Percentiles rank a stretch among this genome's conserved stretches.
Evolutionary conservation across 2,888 invertebrate species (phyloP).

Genomic region (Lymantria monacha): DNA sequence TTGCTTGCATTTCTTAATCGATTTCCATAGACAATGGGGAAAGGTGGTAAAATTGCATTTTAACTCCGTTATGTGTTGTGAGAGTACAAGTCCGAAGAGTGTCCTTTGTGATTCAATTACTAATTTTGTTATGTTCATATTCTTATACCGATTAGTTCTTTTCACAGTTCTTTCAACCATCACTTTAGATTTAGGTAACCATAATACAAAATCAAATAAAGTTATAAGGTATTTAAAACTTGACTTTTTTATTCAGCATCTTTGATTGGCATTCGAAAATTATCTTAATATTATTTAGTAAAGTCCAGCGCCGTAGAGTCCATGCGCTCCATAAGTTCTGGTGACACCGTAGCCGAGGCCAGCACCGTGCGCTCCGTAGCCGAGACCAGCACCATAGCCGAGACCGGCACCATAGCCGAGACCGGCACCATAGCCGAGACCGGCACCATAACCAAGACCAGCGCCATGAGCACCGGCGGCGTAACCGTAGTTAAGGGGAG

Average conservation of each 20-base stretch:
- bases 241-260: constrained; percentile 26
- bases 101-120: too few species aligned
- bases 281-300: constrained; percentile 13
- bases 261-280: constrained; percentile 35
- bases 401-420: constrained; percentile 11
- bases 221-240: too few species aligned
- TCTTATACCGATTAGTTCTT: too few species aligned
- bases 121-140: too few species aligned
- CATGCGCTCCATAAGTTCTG: constrained; percentile 25
- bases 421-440: constrained; percentile 9
- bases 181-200: too few species aligned
- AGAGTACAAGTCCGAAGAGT: too few species aligned
- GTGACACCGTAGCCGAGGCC: constrained; percentile 30
- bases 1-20: too few species aligned
- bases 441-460: background rate
- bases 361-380: constrained; percentile 21
- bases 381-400: constrained; percentile 25
- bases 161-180: too few species aligned
- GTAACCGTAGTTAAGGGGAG: constrained; percentile 36
- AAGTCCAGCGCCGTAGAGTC: background rate
- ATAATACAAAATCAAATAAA: too few species aligned
- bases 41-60: too few species aligned
- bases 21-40: too few species aligned
- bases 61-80: too few species aligned
- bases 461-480: constrained; percentile 8